Evolutionary conservation across 1,140 invertebrate genomes (phyloP), one percentile per base, ranked within the genome.

Genomic region (Calephelis nemesis): DNA sequence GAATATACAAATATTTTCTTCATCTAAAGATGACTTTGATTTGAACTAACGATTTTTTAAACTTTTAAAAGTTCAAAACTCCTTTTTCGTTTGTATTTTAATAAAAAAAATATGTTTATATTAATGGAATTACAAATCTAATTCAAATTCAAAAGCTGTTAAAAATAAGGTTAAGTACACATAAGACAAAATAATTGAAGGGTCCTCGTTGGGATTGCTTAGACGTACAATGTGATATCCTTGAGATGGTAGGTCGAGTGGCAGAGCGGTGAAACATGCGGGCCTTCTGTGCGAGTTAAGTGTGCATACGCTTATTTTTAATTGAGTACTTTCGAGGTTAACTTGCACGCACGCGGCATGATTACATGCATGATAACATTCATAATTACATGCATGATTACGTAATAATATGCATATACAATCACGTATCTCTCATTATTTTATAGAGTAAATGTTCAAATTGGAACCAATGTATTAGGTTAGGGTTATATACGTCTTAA

Each of bases 111-210:
- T 8, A 42, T 42, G 3, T 15, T 15, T 19, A 52, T 13, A 52
- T 52, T 52, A n/a, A 52, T n/a, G 13, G 13, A 52, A 13, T 13
- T 52, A 52, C 15, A 58, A 58, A 58, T 58, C 19, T 58, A 58
- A 19, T 52, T 52, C 50, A 52, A 52, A 54, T 54, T 54, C 50
- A 30, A 54, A 54, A 54, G 15, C 50, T 54, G 50, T 54, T 54
- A 64, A 73, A 72, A 73, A 71, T 69, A 69, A 73, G 68, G 72
- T 70, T 73, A 73, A 73, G 68, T 65, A 70, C 62, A 47, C 49
- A 70, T 47, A 39, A 73, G 72, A 73, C 62, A 70, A 70, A 68
- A 68, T 63, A 63, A 65, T 42, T 62, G 6, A 47, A 73, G 72
- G 3, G 47, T 58, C 11, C 65, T 73, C 65, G 62, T 65, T 70